A percentile compares a stretch with the other conserved stretches of the same genome.
phyloP scores from a whole-genome alignment of 2,797 vertebrate genomes.

The Gymnothorax reevesii region DNA sequence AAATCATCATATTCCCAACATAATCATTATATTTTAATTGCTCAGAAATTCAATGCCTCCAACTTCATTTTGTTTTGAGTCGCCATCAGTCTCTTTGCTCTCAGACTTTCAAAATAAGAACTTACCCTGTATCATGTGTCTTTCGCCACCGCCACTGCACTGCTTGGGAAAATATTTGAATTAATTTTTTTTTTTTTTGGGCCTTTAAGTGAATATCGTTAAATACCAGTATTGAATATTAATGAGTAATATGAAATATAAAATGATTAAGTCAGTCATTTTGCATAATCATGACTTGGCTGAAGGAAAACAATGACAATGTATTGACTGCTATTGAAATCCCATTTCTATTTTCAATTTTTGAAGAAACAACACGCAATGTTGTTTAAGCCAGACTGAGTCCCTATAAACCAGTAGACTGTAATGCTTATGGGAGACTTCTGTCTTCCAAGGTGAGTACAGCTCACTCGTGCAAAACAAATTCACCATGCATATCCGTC shows the following conservation, averaged over 20 bases:
- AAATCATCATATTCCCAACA: constrained; percentile 32
- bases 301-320: neutral
- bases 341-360: constrained; percentile 12
- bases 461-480: constrained; percentile 20
- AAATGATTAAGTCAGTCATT: neutral
- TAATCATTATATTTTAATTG: constrained; percentile 29
- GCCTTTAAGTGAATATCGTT: neutral
- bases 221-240: constrained; percentile 3
- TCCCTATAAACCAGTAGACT: constrained; percentile 21
- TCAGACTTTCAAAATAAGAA: constrained; percentile 33
- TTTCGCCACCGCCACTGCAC: neutral
- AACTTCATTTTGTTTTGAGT: constrained; percentile 29
- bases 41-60: constrained; percentile 10
- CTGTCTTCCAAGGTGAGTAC: constrained; percentile 4
- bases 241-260: no score
- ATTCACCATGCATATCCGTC: neutral
- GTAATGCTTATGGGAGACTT: neutral
- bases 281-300: neutral
- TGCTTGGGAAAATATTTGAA: neutral
- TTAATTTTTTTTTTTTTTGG: neutral
- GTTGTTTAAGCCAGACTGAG: constrained; percentile 20
- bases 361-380: constrained; percentile 13
- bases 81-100: constrained; percentile 27
- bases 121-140: neutral
- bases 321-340: constrained; percentile 12